Evolutionary conservation across 2,113 vertebrate species (phyloP).

Genomic region (Hippocampus mohnikei): DNA sequence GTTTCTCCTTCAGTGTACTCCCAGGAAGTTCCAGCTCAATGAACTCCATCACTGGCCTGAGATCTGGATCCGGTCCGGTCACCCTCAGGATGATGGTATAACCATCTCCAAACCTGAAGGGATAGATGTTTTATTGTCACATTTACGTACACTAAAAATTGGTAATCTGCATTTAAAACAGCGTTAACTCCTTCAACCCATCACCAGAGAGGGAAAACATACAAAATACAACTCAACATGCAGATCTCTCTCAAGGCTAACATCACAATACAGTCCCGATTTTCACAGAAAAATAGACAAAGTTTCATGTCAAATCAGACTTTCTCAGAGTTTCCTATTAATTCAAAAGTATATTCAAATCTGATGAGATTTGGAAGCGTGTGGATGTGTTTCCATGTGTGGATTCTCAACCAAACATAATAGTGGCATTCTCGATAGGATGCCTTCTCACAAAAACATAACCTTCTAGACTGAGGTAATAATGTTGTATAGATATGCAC

Average conservation of each 20-base stretch:
- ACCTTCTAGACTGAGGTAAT: no score
- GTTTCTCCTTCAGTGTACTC: slow-evolving; percentile 93
- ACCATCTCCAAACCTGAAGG: slow-evolving; percentile 89
- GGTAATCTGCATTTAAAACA: background rate
- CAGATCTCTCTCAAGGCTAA: background rate
- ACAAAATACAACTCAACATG: background rate
- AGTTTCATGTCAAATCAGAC: background rate
- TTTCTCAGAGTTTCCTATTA: background rate
- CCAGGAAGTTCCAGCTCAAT: slow-evolving; percentile 87
- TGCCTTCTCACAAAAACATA: background rate
- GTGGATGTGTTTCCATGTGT: background rate
- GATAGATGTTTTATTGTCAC: background rate
- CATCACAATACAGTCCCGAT: background rate
- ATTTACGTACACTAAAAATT: background rate
- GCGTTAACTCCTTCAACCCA: background rate
- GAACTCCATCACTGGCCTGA: slow-evolving; percentile 88
- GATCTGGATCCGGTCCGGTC: slow-evolving; percentile 83
- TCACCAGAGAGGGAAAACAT: background rate
- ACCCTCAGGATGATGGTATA: slow-evolving; percentile 95
- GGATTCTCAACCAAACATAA: background rate
- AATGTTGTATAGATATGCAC: no score
- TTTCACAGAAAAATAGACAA: background rate
- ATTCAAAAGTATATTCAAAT: background rate
- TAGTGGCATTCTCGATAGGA: background rate
- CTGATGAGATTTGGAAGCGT: background rate